phyloP scores from a whole-genome alignment of 2,888 invertebrate species.

The Drosophila rellima region DNA sequence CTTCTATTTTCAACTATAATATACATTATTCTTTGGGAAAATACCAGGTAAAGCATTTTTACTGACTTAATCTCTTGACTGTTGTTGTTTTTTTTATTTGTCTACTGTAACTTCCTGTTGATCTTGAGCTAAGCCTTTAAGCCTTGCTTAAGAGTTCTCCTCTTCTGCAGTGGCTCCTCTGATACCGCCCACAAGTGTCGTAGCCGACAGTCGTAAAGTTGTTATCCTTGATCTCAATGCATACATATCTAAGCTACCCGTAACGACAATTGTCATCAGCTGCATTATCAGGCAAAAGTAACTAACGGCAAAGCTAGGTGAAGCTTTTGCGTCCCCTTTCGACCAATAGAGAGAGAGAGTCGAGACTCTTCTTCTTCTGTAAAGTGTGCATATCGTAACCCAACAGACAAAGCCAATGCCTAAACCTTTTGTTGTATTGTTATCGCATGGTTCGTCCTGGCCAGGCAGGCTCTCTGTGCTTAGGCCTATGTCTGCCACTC shows the following conservation, averaged over 20 bases:
- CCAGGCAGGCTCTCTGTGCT: slow-evolving; percentile 19
- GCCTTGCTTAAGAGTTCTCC: background rate
- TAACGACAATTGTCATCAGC: slow-evolving; percentile 74
- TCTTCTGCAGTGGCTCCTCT: background rate
- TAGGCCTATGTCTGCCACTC: slow-evolving; percentile 2
- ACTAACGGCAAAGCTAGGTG: slow-evolving; percentile 46
- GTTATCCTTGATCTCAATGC: slow-evolving; percentile 36
- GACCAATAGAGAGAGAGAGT: background rate
- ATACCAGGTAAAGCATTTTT: too few species aligned
- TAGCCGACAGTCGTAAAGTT: slow-evolving; percentile 35
- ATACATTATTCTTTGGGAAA: too few species aligned
- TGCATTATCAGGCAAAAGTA: slow-evolving; percentile 64
- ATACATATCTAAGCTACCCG: slow-evolving; percentile 40
- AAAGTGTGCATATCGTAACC: slow-evolving; percentile 22
- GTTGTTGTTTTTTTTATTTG: background rate
- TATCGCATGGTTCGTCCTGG: slow-evolving; percentile 52
- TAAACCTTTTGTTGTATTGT: slow-evolving; percentile 70
- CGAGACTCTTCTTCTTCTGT: slow-evolving; percentile 9
- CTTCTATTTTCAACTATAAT: too few species aligned
- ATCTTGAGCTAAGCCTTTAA: slow-evolving; percentile 5
- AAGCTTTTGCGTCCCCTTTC: background rate
- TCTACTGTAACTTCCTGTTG: background rate
- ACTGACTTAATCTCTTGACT: background rate
- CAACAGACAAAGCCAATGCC: slow-evolving; percentile 30
- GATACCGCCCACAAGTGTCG: slow-evolving; percentile 13